Evolutionary conservation across 2,888 invertebrate species (phyloP), one percentile per base, ranked within the genome.

Genomic region (Cosmia pyralina): DNA sequence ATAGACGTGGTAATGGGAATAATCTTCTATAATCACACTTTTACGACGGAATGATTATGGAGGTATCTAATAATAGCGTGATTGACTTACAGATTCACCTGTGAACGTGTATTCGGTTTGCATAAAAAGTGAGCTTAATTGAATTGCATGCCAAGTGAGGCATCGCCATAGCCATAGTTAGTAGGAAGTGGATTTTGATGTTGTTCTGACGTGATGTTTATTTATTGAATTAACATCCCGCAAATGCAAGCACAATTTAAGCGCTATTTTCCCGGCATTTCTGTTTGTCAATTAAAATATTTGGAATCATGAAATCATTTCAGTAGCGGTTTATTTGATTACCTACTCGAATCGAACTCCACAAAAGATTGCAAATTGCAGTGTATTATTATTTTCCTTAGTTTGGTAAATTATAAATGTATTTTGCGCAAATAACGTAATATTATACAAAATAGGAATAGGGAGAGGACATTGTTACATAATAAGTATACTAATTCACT

Each of bases 221-320:
- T 93, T 94, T 92, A 92, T 91, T 90, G 91, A 93, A 93, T 94
- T 94, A 94, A 92, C 92, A 93, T 94, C 91, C 93, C 90, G 93
- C 92, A 92, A 94, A 94, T 92, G 93, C 93, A 93, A 93, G 94
- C 94, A 93, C 92, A 93, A 94, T 95, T 94, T 94, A 93, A 94
- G 90, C 92, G 92, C 92, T 91, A 93, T 94, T 94, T 94, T 93
- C 93, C 88, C 87, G 86, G 88, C 91, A 93, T 94, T 93, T 94
- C 94, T 95, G 95, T 95, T 95, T 95, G 95, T 94, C 95, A 95
- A 94, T 96, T 95, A 95, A 95, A 95, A 95, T 95, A 95, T 94
- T 95, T 95, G 92, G 93, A 94, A 95, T 93, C 93, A 93, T 87
- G 93, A 94, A 95, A 95, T 95, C 90, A 95, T 95, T 95, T 93